These are phyloP conservation scores for Temnothorax ravouxi DNA, from an alignment of 2,888 invertebrate genomes.

Conservation along the genomic window DNA sequence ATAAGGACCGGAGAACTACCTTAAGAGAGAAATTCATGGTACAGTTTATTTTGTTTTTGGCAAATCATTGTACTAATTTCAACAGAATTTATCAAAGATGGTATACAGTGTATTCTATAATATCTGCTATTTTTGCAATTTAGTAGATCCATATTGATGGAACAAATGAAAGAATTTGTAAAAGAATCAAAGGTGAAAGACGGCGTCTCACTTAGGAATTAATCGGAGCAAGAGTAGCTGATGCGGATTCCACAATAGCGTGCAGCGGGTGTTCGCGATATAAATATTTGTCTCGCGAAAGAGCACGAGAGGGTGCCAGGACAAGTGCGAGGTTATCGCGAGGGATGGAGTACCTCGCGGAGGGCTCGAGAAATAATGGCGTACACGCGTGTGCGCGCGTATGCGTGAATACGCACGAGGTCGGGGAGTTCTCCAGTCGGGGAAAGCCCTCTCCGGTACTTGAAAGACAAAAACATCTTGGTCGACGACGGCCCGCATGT, in stretches of 20 bases:
- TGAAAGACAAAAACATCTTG: slow-evolving; percentile 75
- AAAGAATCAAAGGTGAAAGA: slow-evolving; percentile 42
- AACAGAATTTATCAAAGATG: not conserved
- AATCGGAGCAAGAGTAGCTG: slow-evolving; percentile 71
- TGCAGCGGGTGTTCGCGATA: slow-evolving; percentile 82
- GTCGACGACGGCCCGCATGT: slow-evolving; percentile 73
- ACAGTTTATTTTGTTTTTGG: not conserved
- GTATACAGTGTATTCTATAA: not conserved
- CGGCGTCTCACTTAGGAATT: slow-evolving; percentile 59
- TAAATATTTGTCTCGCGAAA: slow-evolving; percentile 84
- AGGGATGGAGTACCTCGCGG: slow-evolving; percentile 44
- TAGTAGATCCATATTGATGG: not conserved
- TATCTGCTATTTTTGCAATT: not conserved
- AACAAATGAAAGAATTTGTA: not conserved
- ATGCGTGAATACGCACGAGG: slow-evolving; percentile 42
- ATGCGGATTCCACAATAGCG: slow-evolving; percentile 77
- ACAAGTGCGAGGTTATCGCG: slow-evolving; percentile 58
- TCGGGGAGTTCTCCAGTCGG: slow-evolving; percentile 54
- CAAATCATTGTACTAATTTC: not conserved
- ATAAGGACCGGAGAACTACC: too few species aligned
- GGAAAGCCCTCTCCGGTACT: slow-evolving; percentile 71
- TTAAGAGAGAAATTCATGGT: not conserved
- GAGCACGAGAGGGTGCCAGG: slow-evolving; percentile 63
- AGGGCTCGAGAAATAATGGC: slow-evolving; percentile 71
- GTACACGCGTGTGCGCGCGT: slow-evolving; percentile 49